A percentile compares a stretch with the other conserved stretches of the same genome.
These are phyloP conservation scores for Camptogramma bilineatum DNA, from an alignment of 2,888 invertebrate species.

Conservation along the genomic window DNA sequence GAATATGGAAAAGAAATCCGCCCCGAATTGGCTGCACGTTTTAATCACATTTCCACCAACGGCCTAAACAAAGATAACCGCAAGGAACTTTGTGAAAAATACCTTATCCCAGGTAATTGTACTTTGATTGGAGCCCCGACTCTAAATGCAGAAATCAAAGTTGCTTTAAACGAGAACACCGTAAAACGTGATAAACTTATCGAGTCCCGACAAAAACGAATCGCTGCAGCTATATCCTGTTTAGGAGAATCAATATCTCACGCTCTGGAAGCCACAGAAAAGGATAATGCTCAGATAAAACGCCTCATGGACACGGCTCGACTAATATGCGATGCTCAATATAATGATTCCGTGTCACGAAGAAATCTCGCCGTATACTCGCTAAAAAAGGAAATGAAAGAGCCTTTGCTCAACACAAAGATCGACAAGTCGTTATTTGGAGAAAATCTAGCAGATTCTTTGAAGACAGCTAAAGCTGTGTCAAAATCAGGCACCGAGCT, in stretches of 20 bases:
- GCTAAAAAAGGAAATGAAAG: constrained; percentile 7
- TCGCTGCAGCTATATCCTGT: constrained; percentile 1
- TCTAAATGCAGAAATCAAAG: constrained; percentile 7
- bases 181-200: constrained; percentile 8
- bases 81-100: constrained; percentile 3
- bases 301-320: constrained; percentile 5
- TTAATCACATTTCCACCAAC: constrained; percentile 3
- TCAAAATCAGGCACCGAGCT: constrained; percentile 1
- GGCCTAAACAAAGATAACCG: constrained; percentile 1
- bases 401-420: constrained; percentile 3
- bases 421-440: constrained; percentile 9
- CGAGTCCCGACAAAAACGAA: not conserved
- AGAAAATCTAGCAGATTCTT: constrained; percentile 1
- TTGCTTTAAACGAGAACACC: constrained; percentile 4
- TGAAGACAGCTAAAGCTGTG: constrained; percentile 13
- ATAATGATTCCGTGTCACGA: constrained; percentile 2
- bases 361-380: constrained; percentile 1
- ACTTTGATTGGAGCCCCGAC: not conserved
- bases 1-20: constrained; percentile 9
- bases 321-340: constrained; percentile 2
- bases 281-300: constrained; percentile 7
- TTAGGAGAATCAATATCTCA: constrained; percentile 1
- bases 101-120: constrained; percentile 7
- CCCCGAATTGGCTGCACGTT: not conserved
- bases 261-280: not conserved